These are phyloP conservation scores for Drosophila truncata DNA, from an alignment of 1,140 invertebrate species.

Conservation along the genomic window DNA sequence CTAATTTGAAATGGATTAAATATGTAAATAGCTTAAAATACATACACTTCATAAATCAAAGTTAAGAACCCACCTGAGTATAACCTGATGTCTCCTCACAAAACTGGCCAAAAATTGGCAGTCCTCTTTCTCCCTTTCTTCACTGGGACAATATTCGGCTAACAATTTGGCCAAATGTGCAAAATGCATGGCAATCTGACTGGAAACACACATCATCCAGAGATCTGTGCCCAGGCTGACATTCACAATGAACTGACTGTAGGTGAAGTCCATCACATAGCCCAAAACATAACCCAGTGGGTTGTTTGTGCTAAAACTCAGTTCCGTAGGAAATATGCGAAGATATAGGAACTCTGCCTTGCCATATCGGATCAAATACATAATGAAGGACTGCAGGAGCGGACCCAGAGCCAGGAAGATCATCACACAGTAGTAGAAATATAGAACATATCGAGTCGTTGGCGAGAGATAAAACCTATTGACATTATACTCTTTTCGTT, in stretches of 20 bases:
- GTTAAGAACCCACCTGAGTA: slow-evolving; percentile 29
- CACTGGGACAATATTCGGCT: slow-evolving; percentile 15
- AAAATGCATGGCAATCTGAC: slow-evolving; percentile 60
- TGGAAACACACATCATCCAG: slow-evolving; percentile 58
- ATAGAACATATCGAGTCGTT: slow-evolving; percentile 21
- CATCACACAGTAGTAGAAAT: slow-evolving; percentile 37
- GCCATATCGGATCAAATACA: slow-evolving; percentile 8
- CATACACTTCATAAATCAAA: too few species aligned
- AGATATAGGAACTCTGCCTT: slow-evolving; percentile 29
- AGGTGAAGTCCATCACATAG: slow-evolving; percentile 34
- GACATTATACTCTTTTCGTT: slow-evolving; percentile 26
- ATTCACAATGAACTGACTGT: slow-evolving; percentile 45
- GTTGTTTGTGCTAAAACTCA: background rate
- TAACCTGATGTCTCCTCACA: slow-evolving; percentile 41
- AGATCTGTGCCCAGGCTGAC: slow-evolving; percentile 50
- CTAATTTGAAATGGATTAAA: too few species aligned
- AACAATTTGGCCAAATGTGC: slow-evolving; percentile 33
- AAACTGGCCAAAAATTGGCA: slow-evolving; percentile 28
- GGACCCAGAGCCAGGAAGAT: slow-evolving; percentile 20
- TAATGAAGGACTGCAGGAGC: slow-evolving; percentile 13
- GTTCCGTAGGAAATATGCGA: slow-evolving; percentile 39
- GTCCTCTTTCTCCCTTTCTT: slow-evolving; percentile 8
- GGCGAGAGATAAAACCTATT: slow-evolving; percentile 48
- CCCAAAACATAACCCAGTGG: slow-evolving; percentile 11
- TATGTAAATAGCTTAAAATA: too few species aligned